These are phyloP conservation scores for Nyctibius grandis DNA, from an alignment of 2,797 vertebrate species.

Conservation along the genomic window DNA sequence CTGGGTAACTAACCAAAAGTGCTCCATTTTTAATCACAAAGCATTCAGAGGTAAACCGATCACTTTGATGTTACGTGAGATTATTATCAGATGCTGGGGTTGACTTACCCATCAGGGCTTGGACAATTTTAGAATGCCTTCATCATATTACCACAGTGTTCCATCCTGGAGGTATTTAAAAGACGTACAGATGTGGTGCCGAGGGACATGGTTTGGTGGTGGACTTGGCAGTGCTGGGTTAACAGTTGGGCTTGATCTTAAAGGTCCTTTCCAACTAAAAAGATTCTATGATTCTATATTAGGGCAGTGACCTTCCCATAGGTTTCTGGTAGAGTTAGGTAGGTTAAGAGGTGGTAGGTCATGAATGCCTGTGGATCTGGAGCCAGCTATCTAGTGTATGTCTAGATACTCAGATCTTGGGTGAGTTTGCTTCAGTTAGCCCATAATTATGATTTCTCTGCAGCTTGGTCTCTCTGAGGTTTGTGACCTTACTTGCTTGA, in stretches of 20 bases:
- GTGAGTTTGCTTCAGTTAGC: neutral
- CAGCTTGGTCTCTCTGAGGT: neutral
- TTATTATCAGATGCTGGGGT: neutral
- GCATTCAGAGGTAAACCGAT: neutral
- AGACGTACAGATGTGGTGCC: too few species aligned
- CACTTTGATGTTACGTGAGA: neutral
- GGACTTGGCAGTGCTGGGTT: too few species aligned
- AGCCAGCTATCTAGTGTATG: accelerated
- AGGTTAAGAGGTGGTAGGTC: neutral
- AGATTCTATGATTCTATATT: too few species aligned
- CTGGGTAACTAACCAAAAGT: neutral
- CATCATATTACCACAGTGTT: too few species aligned
- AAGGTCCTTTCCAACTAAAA: too few species aligned
- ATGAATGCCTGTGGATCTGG: neutral
- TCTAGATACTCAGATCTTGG: neutral
- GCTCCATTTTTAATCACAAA: neutral
- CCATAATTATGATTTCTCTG: neutral
- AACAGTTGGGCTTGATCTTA: too few species aligned
- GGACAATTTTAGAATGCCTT: neutral
- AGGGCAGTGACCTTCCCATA: neutral
- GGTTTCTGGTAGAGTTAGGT: neutral
- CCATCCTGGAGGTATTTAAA: too few species aligned
- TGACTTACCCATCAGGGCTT: neutral
- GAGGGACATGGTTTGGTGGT: too few species aligned
- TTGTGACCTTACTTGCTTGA: neutral